A percentile compares a stretch with the other conserved stretches of the same genome.
phyloP scores from a whole-genome alignment of 2,797 vertebrate species.

The Hyperoplus lanceolatus region DNA sequence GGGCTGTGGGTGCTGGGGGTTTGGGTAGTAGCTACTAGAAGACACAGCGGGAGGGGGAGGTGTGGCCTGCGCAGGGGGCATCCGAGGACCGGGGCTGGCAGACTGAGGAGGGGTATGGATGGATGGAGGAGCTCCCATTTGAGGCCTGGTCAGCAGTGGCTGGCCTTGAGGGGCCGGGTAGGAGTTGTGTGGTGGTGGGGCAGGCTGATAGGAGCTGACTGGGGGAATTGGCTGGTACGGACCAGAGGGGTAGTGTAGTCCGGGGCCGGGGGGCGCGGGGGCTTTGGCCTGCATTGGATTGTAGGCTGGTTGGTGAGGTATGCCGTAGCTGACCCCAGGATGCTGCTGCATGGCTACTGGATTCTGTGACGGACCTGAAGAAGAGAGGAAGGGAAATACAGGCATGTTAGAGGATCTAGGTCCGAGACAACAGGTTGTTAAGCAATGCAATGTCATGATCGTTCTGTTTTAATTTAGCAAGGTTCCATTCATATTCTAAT shows the following conservation, averaged over 20 bases:
- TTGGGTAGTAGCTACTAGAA: conserved; percentile 84
- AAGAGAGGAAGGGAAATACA: conserved; percentile 14
- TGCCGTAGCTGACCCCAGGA: conserved; percentile 83
- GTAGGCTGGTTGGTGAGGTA: conserved; percentile 83
- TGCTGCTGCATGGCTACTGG: conserved; percentile 86
- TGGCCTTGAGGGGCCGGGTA: conserved; percentile 85
- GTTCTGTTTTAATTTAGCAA: too few species aligned
- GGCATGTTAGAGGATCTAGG: conserved; percentile 4
- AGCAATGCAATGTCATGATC: too few species aligned
- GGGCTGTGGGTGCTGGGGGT: conserved; percentile 70
- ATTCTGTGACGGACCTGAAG: conserved; percentile 92
- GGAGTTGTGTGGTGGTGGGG: conserved; percentile 76
- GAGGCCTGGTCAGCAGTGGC: conserved; percentile 82
- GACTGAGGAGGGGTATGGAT: conserved; percentile 80
- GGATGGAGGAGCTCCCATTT: conserved; percentile 75
- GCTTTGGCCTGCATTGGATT: conserved; percentile 86
- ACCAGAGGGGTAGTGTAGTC: conserved; percentile 83
- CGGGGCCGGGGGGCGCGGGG: conserved; percentile 80
- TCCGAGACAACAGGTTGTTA: background rate
- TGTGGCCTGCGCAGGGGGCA: conserved; percentile 84
- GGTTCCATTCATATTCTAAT: too few species aligned
- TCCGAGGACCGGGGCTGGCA: conserved; percentile 76
- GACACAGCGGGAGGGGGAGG: conserved; percentile 82
- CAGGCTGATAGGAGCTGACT: conserved; percentile 79
- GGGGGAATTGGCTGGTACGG: conserved; percentile 85